phyloP scores from a whole-genome alignment of 2,113 vertebrate species.

The Marmota monax region DNA sequence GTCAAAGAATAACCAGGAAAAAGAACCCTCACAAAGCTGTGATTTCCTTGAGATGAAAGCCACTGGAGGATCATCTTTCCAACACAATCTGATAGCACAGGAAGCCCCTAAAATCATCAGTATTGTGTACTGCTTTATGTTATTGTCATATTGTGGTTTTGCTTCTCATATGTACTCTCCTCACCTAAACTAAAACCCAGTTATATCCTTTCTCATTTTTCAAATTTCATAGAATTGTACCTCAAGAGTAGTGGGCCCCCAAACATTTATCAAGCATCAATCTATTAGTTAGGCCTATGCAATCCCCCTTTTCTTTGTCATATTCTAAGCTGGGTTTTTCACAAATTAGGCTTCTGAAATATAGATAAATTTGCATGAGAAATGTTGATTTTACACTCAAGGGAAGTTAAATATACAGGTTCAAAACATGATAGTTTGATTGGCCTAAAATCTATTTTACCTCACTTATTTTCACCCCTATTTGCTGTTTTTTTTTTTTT shows the following conservation, averaged over 20 bases:
- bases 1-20: not conserved
- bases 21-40: not conserved
- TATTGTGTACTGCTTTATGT: not conserved
- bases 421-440: not conserved
- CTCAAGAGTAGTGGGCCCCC: not conserved
- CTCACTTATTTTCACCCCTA: not conserved
- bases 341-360: not conserved
- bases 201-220: not conserved
- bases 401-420: not conserved
- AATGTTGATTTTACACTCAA: not conserved
- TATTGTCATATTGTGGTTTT: not conserved
- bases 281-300: not conserved
- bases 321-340: not conserved
- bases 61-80: not conserved
- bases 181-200: not conserved
- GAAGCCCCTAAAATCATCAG: not conserved
- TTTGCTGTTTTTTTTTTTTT: conserved; percentile 4
- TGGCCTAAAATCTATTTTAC: not conserved
- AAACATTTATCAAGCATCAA: not conserved
- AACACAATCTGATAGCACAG: not conserved
- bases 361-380: not conserved
- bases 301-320: not conserved
- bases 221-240: not conserved
- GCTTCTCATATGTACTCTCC: not conserved
- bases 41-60: not conserved